Percentiles rank a stretch among this genome's conserved stretches.
Conservation (phyloP, 2,113 vertebrate species). For the cattle (Bos taurus) region DNA sequence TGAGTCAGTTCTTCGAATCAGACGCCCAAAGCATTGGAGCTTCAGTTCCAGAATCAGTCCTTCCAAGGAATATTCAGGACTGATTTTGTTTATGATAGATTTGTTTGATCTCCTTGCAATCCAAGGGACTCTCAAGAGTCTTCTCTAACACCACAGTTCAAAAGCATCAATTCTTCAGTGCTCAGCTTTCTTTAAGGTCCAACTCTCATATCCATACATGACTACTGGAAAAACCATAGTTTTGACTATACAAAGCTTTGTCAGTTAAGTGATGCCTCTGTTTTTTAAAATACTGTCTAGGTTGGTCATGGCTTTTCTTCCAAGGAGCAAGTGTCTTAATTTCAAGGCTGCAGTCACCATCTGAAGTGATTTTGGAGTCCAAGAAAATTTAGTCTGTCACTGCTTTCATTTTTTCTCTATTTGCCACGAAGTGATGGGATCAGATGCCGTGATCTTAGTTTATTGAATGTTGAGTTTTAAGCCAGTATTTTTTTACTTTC, state of each 20-base stretch:
- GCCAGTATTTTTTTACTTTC: background rate
- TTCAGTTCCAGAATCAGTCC: background rate
- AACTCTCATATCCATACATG: background rate
- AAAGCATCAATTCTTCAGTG: background rate
- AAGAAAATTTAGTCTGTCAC: background rate
- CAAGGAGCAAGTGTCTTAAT: background rate
- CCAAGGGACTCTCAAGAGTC: background rate
- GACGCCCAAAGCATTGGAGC: background rate
- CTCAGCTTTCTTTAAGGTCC: background rate
- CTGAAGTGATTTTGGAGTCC: background rate
- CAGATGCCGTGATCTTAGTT: background rate
- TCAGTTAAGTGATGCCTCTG: background rate
- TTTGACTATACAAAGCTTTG: background rate
- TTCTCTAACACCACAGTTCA: background rate
- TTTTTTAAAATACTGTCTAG: background rate
- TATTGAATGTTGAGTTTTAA: background rate
- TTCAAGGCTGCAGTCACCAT: background rate
- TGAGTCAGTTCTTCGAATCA: too few relatives aligned
- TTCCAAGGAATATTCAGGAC: background rate
- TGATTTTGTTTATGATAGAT: background rate
- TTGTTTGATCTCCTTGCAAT: background rate
- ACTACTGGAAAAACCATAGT: background rate
- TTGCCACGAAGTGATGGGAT: background rate
- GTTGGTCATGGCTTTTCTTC: background rate
- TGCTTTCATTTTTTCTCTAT: background rate